These are phyloP conservation scores for Aviceda cuculoides DNA, from an alignment of 2,797 vertebrate genomes.

Conservation along the genomic window DNA sequence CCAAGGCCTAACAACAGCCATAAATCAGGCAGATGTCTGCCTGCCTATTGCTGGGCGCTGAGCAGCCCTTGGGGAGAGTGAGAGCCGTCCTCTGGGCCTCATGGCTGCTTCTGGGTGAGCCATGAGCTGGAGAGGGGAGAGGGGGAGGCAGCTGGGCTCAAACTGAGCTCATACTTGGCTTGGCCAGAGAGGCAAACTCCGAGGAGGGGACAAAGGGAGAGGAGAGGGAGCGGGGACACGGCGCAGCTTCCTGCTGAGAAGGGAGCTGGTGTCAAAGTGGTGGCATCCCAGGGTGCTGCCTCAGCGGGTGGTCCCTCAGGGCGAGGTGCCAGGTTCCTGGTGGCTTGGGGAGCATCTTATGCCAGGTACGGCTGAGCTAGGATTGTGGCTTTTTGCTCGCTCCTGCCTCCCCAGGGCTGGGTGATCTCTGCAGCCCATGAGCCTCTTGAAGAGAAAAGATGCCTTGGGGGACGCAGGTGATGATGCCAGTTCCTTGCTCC, in stretches of 20 bases:
- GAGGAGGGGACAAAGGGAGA: not conserved
- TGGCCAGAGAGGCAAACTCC: not conserved
- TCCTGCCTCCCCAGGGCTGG: not conserved
- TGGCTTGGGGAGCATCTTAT: not conserved
- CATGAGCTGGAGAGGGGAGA: not conserved
- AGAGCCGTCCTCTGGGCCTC: not conserved
- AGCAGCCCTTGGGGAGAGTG: not conserved
- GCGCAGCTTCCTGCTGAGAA: not conserved
- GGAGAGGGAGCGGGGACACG: rapidly evolving
- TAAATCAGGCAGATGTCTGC: not conserved
- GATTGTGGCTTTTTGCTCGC: not conserved
- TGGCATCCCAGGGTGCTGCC: not conserved
- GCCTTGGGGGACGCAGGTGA: not conserved
- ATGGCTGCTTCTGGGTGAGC: not conserved
- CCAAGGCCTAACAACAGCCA: not conserved
- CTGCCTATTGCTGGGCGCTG: not conserved
- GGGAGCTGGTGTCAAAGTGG: not conserved
- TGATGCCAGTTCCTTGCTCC: not conserved
- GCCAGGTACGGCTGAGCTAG: not conserved
- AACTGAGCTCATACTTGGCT: rapidly evolving
- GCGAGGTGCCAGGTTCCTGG: not conserved
- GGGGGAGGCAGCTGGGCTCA: not conserved
- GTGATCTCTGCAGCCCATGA: rapidly evolving
- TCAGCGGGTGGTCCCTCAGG: not conserved
- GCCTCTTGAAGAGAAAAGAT: not conserved